A percentile compares a stretch with the other conserved stretches of the same genome.
These are phyloP conservation scores for Hypothenemus hampei DNA, from an alignment of 1,140 invertebrate species.

Conservation along the genomic window DNA sequence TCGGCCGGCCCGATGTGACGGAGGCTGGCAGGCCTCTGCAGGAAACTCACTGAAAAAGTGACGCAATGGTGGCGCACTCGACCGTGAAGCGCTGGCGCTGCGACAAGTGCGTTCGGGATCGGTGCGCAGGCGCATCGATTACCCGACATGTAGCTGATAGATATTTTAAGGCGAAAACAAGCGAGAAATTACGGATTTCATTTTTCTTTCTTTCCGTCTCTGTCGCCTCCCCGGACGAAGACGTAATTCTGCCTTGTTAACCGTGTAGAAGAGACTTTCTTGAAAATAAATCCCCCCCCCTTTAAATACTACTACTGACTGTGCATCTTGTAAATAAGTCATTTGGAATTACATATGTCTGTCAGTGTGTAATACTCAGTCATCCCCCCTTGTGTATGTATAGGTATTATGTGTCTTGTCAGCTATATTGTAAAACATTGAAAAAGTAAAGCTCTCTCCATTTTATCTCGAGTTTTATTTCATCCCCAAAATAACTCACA, in stretches of 20 bases:
- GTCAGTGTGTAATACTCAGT: constrained; percentile 47
- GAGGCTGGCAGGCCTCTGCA: constrained; percentile 79
- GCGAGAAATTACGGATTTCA: constrained; percentile 9
- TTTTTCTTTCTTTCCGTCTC: constrained; percentile 22
- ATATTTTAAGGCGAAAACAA: constrained; percentile 12
- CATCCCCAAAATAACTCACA: background rate
- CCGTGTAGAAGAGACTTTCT: constrained; percentile 35
- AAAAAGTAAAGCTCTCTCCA: constrained; percentile 46
- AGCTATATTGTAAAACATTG: constrained; percentile 45
- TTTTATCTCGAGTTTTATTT: constrained; percentile 36
- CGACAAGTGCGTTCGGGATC: constrained; percentile 34
- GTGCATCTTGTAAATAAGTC: constrained; percentile 45
- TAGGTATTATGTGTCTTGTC: constrained; percentile 47
- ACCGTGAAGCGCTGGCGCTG: constrained; percentile 52
- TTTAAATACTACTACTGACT: constrained; percentile 42
- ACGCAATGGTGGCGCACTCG: constrained; percentile 72
- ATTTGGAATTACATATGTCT: constrained; percentile 37
- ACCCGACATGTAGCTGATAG: constrained; percentile 22
- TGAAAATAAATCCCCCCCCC: constrained; percentile 25
- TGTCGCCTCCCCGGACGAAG: constrained; percentile 22
- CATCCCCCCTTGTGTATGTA: constrained; percentile 43
- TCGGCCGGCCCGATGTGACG: constrained; percentile 76
- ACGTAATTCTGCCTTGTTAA: constrained; percentile 43
- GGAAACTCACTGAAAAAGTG: constrained; percentile 78
- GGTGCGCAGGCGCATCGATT: constrained; percentile 25